Evolutionary conservation across 2,797 vertebrate species (phyloP).

Genomic region (Neosalanx taihuensis): DNA sequence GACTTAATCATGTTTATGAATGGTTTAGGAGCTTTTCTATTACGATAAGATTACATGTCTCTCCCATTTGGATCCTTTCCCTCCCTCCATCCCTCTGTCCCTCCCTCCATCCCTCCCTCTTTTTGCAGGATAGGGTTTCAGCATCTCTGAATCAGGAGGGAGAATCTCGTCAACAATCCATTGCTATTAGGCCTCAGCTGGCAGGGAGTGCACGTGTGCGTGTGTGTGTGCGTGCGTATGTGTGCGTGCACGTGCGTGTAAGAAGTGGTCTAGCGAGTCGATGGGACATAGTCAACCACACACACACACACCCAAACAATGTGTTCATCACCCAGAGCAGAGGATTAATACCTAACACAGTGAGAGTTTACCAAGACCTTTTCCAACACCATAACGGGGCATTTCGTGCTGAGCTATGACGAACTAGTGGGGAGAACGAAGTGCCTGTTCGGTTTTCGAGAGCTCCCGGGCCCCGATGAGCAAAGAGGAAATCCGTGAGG

Average conservation of each 20-base stretch:
- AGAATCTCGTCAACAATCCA: slow-evolving; percentile 51
- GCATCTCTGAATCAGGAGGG: slow-evolving; percentile 19
- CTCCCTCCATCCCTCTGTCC: slow-evolving; percentile 19
- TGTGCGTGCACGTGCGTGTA: not conserved
- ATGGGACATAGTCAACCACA: not conserved
- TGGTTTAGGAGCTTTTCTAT: slow-evolving; percentile 34
- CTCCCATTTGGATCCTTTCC: slow-evolving; percentile 1
- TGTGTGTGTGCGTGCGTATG: slow-evolving; percentile 6
- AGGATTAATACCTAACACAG: slow-evolving; percentile 53
- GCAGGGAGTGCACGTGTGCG: slow-evolving; percentile 21
- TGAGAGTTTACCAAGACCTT: slow-evolving; percentile 44
- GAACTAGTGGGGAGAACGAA: slow-evolving; percentile 35
- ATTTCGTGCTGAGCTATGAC: slow-evolving; percentile 48
- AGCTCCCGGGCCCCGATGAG: not conserved
- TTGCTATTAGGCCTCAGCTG: slow-evolving; percentile 51
- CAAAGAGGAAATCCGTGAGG: not conserved
- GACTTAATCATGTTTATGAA: slow-evolving; percentile 48
- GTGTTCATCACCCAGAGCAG: slow-evolving; percentile 50
- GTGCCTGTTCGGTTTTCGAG: not conserved
- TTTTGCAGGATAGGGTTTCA: slow-evolving; percentile 43
- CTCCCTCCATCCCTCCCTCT: slow-evolving; percentile 20
- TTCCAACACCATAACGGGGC: slow-evolving; percentile 65
- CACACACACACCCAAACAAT: slow-evolving; percentile 10
- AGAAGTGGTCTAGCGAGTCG: not conserved
- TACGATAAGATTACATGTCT: slow-evolving; percentile 45